These are phyloP conservation scores for Watsonalla cultraria DNA, from an alignment of 2,888 invertebrate species.

Conservation along the genomic window DNA sequence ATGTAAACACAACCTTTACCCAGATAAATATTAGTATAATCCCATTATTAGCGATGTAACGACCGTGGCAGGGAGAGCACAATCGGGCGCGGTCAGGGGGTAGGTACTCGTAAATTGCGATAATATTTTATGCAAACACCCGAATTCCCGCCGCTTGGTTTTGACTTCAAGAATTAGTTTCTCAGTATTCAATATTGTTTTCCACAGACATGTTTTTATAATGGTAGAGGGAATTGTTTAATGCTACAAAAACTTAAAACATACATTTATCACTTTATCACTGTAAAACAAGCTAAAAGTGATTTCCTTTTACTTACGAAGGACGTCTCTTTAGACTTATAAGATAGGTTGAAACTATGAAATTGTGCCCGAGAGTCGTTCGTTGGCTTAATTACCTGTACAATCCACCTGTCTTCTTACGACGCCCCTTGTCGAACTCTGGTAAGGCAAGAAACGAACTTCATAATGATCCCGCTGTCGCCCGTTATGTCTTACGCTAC, in stretches of 20 bases:
- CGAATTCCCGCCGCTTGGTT: conserved; percentile 10
- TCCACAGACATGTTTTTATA: neutral
- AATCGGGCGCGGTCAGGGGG: conserved; percentile 20
- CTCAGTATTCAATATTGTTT: neutral
- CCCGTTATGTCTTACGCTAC: neutral
- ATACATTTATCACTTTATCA: no score
- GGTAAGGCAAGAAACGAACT: neutral
- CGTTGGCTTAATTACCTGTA: no score
- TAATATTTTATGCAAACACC: conserved; percentile 33
- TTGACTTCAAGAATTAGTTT: neutral
- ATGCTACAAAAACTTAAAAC: neutral
- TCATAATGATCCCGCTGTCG: neutral
- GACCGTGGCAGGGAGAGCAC: neutral
- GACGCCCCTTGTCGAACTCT: neutral
- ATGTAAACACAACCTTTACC: neutral
- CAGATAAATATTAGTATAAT: neutral
- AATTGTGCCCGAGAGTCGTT: no score
- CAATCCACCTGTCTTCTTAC: no score
- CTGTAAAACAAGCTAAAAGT: no score
- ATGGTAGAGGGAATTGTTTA: neutral
- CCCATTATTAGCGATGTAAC: neutral
- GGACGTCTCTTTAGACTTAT: no score
- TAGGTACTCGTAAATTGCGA: conserved; percentile 29
- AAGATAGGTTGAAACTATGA: no score
- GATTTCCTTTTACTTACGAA: no score